Percentiles rank a stretch among this genome's conserved stretches.
These are phyloP conservation scores for Musca vetustissima DNA, from an alignment of 1,140 invertebrate genomes.

Conservation along the genomic window DNA sequence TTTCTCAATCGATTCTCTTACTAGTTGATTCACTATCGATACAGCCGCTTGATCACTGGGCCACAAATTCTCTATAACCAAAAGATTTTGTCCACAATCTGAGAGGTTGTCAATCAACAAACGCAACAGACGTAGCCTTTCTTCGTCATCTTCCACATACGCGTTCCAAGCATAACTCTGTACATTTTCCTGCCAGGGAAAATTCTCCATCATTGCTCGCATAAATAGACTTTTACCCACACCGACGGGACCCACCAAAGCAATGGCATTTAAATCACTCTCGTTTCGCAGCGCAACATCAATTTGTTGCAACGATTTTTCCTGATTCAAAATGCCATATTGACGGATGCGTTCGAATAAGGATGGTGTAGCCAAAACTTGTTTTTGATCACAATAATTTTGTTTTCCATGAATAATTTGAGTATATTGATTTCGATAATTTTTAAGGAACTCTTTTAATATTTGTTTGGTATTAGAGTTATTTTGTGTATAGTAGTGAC, in stretches of 20 bases:
- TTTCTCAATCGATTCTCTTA: constrained; percentile 27
- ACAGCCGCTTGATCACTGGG: constrained; percentile 38
- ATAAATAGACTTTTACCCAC: constrained; percentile 41
- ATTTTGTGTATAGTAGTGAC: constrained; percentile 20
- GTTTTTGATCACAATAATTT: constrained; percentile 38
- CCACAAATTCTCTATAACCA: constrained; percentile 43
- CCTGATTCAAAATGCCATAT: constrained; percentile 36
- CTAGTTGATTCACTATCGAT: constrained; percentile 36
- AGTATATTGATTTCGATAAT: constrained; percentile 29
- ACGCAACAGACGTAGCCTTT: constrained; percentile 39
- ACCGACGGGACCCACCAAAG: constrained; percentile 39
- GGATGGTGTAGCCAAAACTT: constrained; percentile 7
- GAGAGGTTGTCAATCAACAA: constrained; percentile 38
- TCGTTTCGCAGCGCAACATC: constrained; percentile 32
- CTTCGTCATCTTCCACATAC: constrained; percentile 33
- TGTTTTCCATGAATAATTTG: constrained; percentile 38
- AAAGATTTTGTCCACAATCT: constrained; percentile 41
- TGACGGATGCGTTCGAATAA: constrained; percentile 29
- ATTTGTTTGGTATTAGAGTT: constrained; percentile 18
- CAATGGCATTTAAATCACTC: constrained; percentile 36
- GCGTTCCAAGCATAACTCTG: constrained; percentile 47
- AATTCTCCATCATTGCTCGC: constrained; percentile 29
- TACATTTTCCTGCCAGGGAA: constrained; percentile 46
- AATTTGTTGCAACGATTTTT: constrained; percentile 32
- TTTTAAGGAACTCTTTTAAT: constrained; percentile 26